Evolutionary conservation across 2,888 invertebrate species (phyloP), one percentile per base, ranked within the genome.

Genomic region (Drosophila melanosoma): DNA sequence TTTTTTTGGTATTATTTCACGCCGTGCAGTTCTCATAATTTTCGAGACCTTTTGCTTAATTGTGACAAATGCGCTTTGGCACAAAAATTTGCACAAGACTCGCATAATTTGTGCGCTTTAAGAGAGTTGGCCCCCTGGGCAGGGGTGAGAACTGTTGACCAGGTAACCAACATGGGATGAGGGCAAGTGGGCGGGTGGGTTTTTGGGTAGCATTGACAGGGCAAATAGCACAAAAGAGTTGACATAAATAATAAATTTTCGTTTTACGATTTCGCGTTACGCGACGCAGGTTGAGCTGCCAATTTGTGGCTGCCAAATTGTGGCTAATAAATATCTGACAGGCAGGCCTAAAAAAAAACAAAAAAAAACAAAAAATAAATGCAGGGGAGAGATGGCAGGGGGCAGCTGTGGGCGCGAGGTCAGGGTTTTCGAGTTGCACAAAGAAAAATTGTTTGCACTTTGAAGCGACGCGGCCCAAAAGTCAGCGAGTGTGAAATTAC

Each of bases 401-500:
- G 11, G 26, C 5, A 23, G 20, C 48, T 32, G 33, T 69, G 48
- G 45, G 56, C 45, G 59, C 51, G 45, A 63, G 76, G 59, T 70
- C 75, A 71, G 59, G 33, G 45, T 49, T 54, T 65, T n/a, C 40
- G 40, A 66, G 65, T 42, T 78, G 75, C 33, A 42, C 58, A 76
- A 77, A 87, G 82, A 83, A 80, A 82, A 86, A 83, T 82, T 84
- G 83, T 87, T 85, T 81, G 76, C 72, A 79, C 81, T 82, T 73
- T 74, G 75, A 52, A 10, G 65, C 58, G 42, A 36, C 54, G 79
- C 66, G 72, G 68, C 69, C 69, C 75, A 76, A 80, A 90, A 90
- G 74, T 77, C 90, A 90, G 59, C 89, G 79, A 91, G 90, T 90
- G 90, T 90, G 90, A 90, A 90, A 90, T 90, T 90, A 90, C 90